phyloP scores from a whole-genome alignment of 2,113 vertebrate species.

The Platichthys stellatus region DNA sequence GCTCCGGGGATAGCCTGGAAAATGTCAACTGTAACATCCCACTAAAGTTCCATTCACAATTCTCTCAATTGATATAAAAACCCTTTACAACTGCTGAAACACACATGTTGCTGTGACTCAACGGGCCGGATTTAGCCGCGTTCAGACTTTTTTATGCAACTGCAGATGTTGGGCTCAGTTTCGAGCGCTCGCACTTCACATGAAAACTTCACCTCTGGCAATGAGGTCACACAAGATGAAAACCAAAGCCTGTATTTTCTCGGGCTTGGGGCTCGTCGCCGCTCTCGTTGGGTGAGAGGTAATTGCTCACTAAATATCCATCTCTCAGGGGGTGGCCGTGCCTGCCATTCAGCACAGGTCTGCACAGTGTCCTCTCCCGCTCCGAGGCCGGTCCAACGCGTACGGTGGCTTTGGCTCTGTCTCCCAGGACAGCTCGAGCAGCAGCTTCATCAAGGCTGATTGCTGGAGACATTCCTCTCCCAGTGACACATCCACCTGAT shows the following conservation, averaged over 20 bases:
- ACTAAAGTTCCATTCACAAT: slow-evolving; percentile 46
- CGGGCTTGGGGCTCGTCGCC: slow-evolving; percentile 39
- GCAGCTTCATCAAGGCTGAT: slow-evolving; percentile 75
- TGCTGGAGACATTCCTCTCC: slow-evolving; percentile 73
- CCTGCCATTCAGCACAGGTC: slow-evolving; percentile 62
- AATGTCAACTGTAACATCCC: slow-evolving; percentile 47
- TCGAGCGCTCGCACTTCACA: slow-evolving; percentile 6
- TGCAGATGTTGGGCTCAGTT: slow-evolving; percentile 40
- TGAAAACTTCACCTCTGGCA: slow-evolving; percentile 36
- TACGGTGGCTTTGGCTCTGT: slow-evolving; percentile 76
- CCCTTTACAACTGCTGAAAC: slow-evolving; percentile 47
- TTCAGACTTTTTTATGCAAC: slow-evolving; percentile 7
- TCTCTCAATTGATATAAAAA: slow-evolving; percentile 49
- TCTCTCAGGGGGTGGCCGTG: slow-evolving; percentile 70
- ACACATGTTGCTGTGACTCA: slow-evolving; percentile 54
- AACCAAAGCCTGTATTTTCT: slow-evolving; percentile 30
- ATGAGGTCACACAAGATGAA: slow-evolving; percentile 65
- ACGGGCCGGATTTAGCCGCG: slow-evolving; percentile 40
- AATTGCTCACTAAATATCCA: slow-evolving; percentile 73
- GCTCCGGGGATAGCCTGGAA: slow-evolving; percentile 66
- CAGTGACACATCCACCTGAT: slow-evolving; percentile 71
- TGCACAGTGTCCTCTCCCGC: slow-evolving; percentile 73
- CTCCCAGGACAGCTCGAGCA: slow-evolving; percentile 64
- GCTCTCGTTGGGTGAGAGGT: slow-evolving; percentile 48
- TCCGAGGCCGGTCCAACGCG: slow-evolving; percentile 52